Conservation (phyloP, 2,797 vertebrate species). For the Podarcis siculus region DNA sequence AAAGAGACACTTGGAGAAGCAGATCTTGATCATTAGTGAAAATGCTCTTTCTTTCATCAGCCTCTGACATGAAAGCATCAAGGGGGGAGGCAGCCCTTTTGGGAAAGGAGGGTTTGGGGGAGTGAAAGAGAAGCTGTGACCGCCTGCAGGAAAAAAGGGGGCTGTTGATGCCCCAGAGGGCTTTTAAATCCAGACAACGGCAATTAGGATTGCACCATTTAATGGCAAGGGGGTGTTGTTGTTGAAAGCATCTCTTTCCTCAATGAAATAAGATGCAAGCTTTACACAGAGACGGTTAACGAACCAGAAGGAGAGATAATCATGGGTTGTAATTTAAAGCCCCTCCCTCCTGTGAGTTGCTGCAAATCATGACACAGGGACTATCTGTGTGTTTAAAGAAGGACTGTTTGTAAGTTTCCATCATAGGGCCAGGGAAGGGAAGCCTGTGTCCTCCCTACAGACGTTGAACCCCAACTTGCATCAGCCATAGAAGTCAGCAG, state of each 20-base stretch:
- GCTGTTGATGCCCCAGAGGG: too few species aligned
- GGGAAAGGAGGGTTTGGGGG: too few species aligned
- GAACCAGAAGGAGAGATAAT: too few species aligned
- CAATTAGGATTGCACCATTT: neutral
- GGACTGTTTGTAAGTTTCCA: too few species aligned
- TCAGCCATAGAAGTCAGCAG: too few species aligned
- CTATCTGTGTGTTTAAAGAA: too few species aligned
- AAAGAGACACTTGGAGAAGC: neutral
- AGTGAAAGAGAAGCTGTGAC: neutral
- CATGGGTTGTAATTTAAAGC: neutral
- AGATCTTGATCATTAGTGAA: neutral
- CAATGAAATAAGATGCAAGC: neutral
- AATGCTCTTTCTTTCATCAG: neutral
- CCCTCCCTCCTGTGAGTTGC: neutral
- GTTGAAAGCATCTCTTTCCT: neutral
- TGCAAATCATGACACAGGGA: neutral
- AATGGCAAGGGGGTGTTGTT: neutral
- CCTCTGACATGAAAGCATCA: neutral
- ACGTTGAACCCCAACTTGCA: too few species aligned
- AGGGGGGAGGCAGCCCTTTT: neutral
- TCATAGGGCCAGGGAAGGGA: too few species aligned
- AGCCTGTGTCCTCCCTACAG: too few species aligned
- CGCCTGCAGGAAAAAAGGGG: neutral
- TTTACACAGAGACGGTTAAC: neutral
- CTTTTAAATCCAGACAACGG: neutral